Conservation (phyloP, 53 echinoderm and acorn worm genomes). For the Luidia sarsii region DNA sequence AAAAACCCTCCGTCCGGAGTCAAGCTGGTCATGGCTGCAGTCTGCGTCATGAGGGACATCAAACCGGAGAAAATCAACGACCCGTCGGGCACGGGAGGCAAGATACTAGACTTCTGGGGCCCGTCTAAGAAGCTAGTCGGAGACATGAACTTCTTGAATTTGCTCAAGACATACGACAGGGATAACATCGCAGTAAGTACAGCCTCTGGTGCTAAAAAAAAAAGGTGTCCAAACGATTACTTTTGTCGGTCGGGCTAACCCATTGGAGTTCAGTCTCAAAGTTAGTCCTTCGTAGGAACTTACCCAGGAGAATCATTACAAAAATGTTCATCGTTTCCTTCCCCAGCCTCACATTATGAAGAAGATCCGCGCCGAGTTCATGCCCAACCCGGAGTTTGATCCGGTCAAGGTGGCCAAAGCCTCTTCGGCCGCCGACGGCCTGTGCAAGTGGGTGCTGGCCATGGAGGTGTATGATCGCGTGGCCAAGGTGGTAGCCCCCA, state of each 20-base stretch:
- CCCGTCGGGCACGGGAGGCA: constrained; percentile 97
- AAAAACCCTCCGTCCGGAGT: constrained; percentile 93
- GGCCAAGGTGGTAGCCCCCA: constrained; percentile 98
- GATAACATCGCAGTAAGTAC: constrained; percentile 89
- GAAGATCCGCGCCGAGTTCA: constrained; percentile 91
- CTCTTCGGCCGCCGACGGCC: constrained; percentile 92
- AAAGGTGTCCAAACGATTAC: background rate
- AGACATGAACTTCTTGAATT: constrained; percentile 93
- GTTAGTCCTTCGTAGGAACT: too few relatives aligned
- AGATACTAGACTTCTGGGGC: constrained; percentile 99
- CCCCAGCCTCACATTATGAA: constrained; percentile 82
- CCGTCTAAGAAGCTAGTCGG: constrained; percentile 96
- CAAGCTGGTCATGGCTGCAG: constrained; percentile 91
- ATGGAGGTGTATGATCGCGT: constrained; percentile 99
- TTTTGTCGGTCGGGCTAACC: too few relatives aligned
- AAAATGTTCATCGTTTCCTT: background rate
- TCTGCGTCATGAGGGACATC: constrained; percentile 85
- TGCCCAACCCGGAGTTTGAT: constrained; percentile 96
- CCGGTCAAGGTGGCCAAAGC: constrained; percentile 94
- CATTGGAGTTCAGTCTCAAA: too few relatives aligned
- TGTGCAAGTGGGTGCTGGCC: constrained; percentile 76
- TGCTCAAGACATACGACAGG: constrained; percentile 91
- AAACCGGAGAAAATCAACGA: constrained; percentile 96
- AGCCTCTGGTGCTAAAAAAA: too few relatives aligned
- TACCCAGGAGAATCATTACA: too few relatives aligned